A percentile compares a stretch with the other conserved stretches of the same genome.
Conservation (phyloP, 2,888 invertebrate species). For the Ceramica pisi region DNA sequence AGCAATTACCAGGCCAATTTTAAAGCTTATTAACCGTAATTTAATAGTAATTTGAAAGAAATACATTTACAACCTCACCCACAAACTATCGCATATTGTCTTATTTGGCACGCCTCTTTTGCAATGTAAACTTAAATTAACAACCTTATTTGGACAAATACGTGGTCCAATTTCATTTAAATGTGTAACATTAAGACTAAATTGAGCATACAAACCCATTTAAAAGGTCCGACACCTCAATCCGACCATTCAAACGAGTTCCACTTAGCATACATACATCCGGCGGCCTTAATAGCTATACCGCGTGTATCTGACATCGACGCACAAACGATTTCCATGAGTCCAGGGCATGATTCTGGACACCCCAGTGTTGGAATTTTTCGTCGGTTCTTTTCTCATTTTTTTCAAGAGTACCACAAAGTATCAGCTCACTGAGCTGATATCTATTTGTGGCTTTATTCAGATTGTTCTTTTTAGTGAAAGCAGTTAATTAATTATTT, state of each 20-base stretch:
- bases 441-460: too few relatives aligned
- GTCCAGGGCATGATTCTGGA: too few relatives aligned
- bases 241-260: constrained; percentile 77
- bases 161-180: constrained; percentile 55
- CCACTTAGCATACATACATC: constrained; percentile 78
- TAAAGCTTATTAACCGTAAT: constrained; percentile 20
- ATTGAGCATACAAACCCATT: constrained; percentile 51
- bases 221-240: constrained; percentile 66
- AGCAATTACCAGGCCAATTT: constrained; percentile 26
- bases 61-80: constrained; percentile 27
- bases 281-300: constrained; percentile 79
- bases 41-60: constrained; percentile 29
- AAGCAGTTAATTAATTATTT: too few relatives aligned
- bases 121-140: constrained; percentile 44
- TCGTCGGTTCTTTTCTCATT: too few relatives aligned
- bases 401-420: too few relatives aligned
- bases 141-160: constrained; percentile 47
- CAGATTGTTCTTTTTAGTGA: too few relatives aligned
- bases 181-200: constrained; percentile 54
- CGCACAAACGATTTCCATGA: too few relatives aligned
- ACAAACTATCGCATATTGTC: constrained; percentile 32
- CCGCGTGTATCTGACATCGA: too few relatives aligned
- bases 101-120: constrained; percentile 45
- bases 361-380: too few relatives aligned
- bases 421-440: too few relatives aligned